phyloP scores from a whole-genome alignment of 2,797 vertebrate species.

The Pampus argenteus region DNA sequence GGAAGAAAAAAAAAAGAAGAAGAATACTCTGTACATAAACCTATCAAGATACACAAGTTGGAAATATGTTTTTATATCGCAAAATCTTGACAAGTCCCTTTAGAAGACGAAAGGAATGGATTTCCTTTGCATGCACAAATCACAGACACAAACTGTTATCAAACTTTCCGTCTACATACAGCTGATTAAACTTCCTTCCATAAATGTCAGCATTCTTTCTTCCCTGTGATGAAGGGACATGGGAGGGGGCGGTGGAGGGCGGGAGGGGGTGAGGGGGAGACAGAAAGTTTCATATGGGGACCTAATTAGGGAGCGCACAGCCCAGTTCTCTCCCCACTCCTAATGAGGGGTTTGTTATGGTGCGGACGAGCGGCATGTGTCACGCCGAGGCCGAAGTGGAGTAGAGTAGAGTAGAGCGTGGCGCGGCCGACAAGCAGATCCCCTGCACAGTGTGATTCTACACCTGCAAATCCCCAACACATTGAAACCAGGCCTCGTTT shows the following conservation, averaged over 20 bases:
- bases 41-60: slow-evolving; percentile 21
- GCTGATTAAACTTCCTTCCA: slow-evolving; percentile 75
- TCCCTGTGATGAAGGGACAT: slow-evolving; percentile 73
- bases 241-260: slow-evolving; percentile 1
- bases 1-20: slow-evolving; percentile 15
- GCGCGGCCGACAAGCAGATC: slow-evolving; percentile 65
- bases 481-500: slow-evolving; percentile 85
- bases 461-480: slow-evolving; percentile 86
- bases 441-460: slow-evolving; percentile 70
- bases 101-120: slow-evolving; percentile 32
- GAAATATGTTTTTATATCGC: slow-evolving; percentile 19
- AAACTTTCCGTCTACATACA: slow-evolving; percentile 65
- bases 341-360: slow-evolving; percentile 86
- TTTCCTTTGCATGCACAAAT: slow-evolving; percentile 56
- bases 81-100: slow-evolving; percentile 17
- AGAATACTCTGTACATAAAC: slow-evolving; percentile 33
- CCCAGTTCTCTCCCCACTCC: slow-evolving; percentile 70
- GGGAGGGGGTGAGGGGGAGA: slow-evolving; percentile 49
- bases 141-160: slow-evolving; percentile 55
- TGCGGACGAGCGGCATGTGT: slow-evolving; percentile 63
- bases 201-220: slow-evolving; percentile 75
- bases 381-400: slow-evolving; percentile 68
- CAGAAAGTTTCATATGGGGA: slow-evolving; percentile 81
- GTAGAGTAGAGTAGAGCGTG: slow-evolving; percentile 48
- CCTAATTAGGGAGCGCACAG: slow-evolving; percentile 83